Evolutionary conservation across 2,113 vertebrate genomes (phyloP).

Genomic region (Vicugna pacos): DNA sequence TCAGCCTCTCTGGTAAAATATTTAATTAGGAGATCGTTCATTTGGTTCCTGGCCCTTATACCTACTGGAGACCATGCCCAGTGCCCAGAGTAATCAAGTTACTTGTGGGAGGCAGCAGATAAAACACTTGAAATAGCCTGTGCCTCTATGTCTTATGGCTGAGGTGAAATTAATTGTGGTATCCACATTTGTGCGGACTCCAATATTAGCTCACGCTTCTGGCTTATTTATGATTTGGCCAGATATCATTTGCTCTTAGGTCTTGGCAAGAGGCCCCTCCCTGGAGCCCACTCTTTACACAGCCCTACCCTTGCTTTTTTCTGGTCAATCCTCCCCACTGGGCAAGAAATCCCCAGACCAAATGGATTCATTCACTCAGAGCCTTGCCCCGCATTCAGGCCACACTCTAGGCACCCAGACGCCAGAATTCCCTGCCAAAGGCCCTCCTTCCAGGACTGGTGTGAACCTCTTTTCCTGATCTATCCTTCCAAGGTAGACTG

Average conservation of each 20-base stretch:
- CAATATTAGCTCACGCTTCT: slow-evolving; percentile 17
- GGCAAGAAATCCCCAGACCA: background rate
- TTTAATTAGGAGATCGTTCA: background rate
- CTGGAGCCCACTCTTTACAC: background rate
- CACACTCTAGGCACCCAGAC: background rate
- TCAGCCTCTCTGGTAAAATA: background rate
- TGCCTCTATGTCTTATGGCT: background rate
- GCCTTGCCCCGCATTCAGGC: background rate
- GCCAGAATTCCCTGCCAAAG: background rate
- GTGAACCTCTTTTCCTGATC: background rate
- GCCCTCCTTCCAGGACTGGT: background rate
- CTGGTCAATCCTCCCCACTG: background rate
- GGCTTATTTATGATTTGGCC: slow-evolving; percentile 32
- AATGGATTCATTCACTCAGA: background rate
- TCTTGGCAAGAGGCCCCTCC: background rate
- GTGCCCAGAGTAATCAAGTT: background rate
- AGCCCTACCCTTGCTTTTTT: background rate
- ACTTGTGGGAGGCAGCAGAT: background rate
- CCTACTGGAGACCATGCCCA: background rate
- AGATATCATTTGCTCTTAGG: background rate
- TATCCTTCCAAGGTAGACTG: background rate
- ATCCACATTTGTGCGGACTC: slow-evolving; percentile 10
- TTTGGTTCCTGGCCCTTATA: background rate
- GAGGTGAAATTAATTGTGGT: slow-evolving; percentile 25
- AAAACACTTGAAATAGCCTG: background rate